phyloP scores from a whole-genome alignment of 1,140 invertebrate species.

The Drosophila murphyi region DNA sequence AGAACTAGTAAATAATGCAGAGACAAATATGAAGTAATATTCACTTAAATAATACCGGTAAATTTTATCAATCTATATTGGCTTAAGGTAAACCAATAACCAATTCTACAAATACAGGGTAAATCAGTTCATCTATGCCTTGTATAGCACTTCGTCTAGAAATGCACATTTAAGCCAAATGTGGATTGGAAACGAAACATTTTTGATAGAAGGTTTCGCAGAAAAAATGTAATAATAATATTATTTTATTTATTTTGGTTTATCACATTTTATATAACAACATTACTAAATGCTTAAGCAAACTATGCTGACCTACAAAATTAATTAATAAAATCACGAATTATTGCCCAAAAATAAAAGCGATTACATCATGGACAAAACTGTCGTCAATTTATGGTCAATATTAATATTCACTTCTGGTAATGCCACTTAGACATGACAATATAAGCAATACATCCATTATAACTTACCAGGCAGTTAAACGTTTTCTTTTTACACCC shows the following conservation, averaged over 20 bases:
- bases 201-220: too few relatives aligned
- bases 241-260: neutral
- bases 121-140: too few relatives aligned
- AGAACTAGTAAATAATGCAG: neutral
- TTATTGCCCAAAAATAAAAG: constrained; percentile 10
- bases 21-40: neutral
- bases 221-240: too few relatives aligned
- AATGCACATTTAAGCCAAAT: too few relatives aligned
- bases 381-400: constrained; percentile 44
- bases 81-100: too few relatives aligned
- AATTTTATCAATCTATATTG: too few relatives aligned
- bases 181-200: too few relatives aligned
- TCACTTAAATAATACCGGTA: neutral
- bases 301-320: neutral
- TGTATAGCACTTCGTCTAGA: too few relatives aligned
- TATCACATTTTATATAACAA: neutral
- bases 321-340: constrained; percentile 8
- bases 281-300: neutral
- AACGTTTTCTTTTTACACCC: constrained; percentile 4
- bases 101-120: too few relatives aligned
- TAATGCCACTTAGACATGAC: constrained; percentile 17
- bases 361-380: constrained; percentile 9
- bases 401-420: constrained; percentile 67
- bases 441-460: constrained; percentile 34
- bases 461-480: constrained; percentile 20